These are phyloP conservation scores for Donacobius atricapilla DNA, from an alignment of 2,113 vertebrate species.

Conservation along the genomic window DNA sequence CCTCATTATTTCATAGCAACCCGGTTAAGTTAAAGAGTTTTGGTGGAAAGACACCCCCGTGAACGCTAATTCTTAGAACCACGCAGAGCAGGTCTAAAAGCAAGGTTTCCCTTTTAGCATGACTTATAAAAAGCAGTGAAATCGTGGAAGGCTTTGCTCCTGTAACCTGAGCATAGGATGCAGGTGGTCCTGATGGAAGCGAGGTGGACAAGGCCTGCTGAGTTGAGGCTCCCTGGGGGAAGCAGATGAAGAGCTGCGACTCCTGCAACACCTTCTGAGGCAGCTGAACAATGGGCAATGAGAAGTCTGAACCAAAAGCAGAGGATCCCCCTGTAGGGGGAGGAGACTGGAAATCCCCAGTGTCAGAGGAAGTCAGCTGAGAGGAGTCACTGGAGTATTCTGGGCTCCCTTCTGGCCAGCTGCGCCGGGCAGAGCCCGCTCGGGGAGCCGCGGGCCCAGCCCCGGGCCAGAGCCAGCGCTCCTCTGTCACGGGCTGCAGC, in stretches of 20 bases:
- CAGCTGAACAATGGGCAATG: conserved; percentile 75
- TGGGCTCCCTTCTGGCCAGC: conserved; percentile 84
- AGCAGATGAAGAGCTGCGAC: conserved; percentile 80
- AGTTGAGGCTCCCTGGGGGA: conserved; percentile 76
- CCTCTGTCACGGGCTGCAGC: conserved; percentile 94
- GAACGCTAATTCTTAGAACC: neutral
- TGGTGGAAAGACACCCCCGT: neutral
- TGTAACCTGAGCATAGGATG: conserved; percentile 80
- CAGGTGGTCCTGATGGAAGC: conserved; percentile 75
- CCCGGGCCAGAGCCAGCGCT: conserved; percentile 77
- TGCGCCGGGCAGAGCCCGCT: conserved; percentile 80
- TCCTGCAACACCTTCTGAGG: conserved; percentile 79
- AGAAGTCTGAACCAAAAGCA: conserved; percentile 73
- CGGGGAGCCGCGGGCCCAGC: conserved; percentile 82
- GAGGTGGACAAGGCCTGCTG: conserved; percentile 77
- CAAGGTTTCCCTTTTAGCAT: neutral
- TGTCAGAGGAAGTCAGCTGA: conserved; percentile 88
- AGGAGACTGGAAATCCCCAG: conserved; percentile 89
- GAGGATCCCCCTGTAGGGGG: conserved; percentile 73
- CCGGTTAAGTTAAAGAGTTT: neutral
- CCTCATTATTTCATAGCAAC: neutral
- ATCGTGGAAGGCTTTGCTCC: conserved; percentile 69
- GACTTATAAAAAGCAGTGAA: conserved; percentile 49
- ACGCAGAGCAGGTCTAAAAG: neutral
- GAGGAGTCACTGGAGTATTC: conserved; percentile 93